phyloP scores from a whole-genome alignment of 2,113 vertebrate species.

The Xenus cinereus region DNA sequence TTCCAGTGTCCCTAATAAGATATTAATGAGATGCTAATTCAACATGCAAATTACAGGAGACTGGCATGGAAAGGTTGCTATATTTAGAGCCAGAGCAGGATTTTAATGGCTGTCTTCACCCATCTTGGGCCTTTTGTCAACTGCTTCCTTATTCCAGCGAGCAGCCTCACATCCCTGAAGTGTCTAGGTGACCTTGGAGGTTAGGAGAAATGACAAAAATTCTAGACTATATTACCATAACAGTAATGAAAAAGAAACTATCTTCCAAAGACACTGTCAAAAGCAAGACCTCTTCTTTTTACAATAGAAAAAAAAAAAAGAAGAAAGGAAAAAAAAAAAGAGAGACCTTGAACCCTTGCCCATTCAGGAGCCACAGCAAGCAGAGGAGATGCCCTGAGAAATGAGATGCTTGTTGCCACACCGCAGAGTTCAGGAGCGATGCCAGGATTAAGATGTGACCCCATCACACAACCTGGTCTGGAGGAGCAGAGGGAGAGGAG shows the following conservation, averaged over 20 bases:
- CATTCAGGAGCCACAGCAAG: background rate
- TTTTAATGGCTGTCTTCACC: conserved; percentile 64
- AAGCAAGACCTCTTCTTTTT: background rate
- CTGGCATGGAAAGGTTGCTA: conserved; percentile 54
- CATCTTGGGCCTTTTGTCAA: conserved; percentile 41
- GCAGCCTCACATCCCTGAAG: background rate
- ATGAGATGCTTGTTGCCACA: background rate
- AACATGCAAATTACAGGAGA: conserved; percentile 68
- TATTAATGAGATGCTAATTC: conserved; percentile 72
- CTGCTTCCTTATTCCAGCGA: conserved; percentile 3
- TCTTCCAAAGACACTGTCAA: background rate
- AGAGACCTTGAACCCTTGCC: background rate
- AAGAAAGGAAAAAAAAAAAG: background rate
- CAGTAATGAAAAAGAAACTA: background rate
- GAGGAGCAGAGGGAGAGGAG: background rate
- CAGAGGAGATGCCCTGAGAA: background rate
- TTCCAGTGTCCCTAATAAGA: conserved; percentile 59
- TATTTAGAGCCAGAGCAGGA: conserved; percentile 54
- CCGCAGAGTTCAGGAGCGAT: background rate
- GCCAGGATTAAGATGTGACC: background rate
- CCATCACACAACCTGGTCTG: background rate
- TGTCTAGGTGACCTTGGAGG: conserved; percentile 22
- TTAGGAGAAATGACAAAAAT: conserved; percentile 1
- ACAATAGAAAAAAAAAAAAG: background rate
- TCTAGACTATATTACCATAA: background rate